Evolutionary conservation across 2,888 invertebrate genomes (phyloP).

Genomic region (Cataglyphis cursor): DNA sequence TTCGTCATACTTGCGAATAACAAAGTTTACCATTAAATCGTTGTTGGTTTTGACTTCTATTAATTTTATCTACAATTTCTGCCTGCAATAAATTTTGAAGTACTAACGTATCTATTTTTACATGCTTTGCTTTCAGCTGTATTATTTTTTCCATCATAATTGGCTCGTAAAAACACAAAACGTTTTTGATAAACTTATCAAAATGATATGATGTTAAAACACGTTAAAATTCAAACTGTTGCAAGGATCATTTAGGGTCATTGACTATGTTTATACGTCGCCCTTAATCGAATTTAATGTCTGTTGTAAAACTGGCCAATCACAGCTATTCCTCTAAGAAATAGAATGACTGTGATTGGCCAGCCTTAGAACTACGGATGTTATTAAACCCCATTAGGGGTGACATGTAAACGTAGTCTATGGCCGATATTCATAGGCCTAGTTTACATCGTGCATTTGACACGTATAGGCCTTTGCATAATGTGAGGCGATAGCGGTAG

Average conservation of each 20-base stretch:
- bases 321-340: too few relatives aligned
- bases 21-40: constrained; percentile 31
- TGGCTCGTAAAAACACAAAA: not conserved
- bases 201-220: not conserved
- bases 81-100: not conserved
- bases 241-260: not conserved
- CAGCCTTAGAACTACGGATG: too few relatives aligned
- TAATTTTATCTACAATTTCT: not conserved
- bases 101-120: not conserved
- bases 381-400: too few relatives aligned
- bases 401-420: too few relatives aligned
- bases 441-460: too few relatives aligned
- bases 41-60: constrained; percentile 6
- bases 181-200: not conserved
- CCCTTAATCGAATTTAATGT: too few relatives aligned
- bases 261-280: too few relatives aligned
- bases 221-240: constrained; percentile 22
- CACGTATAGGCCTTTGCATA: too few relatives aligned
- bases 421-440: too few relatives aligned
- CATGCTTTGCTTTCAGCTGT: not conserved
- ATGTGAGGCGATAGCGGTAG: too few relatives aligned
- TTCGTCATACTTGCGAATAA: not conserved
- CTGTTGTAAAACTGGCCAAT: too few relatives aligned
- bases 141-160: not conserved
- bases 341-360: too few relatives aligned